Evolutionary conservation across 1,140 invertebrate genomes (phyloP).

Genomic region (Aphaenogaster rudis): DNA sequence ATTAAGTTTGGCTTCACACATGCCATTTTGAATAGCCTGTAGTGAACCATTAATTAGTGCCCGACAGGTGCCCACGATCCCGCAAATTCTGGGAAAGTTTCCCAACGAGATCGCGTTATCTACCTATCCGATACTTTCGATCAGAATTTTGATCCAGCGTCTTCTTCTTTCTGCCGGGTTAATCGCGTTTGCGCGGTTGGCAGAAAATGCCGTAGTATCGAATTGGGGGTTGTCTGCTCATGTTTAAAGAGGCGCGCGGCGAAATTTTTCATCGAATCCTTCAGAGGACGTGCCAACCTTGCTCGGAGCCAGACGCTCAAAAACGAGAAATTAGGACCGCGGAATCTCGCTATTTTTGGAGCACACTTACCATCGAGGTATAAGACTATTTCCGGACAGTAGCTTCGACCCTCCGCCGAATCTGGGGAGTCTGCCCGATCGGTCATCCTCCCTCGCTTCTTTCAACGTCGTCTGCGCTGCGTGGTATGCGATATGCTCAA

Average conservation of each 20-base stretch:
- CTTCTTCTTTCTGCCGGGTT: neutral
- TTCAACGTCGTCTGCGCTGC: constrained; percentile 55
- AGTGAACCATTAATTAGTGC: constrained; percentile 14
- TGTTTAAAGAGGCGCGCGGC: neutral
- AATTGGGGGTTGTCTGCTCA: neutral
- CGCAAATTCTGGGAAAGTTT: constrained; percentile 34
- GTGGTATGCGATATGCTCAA: constrained; percentile 24
- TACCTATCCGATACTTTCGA: neutral
- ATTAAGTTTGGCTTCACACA: constrained; percentile 49
- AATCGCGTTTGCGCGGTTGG: constrained; percentile 1
- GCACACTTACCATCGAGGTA: constrained; percentile 68
- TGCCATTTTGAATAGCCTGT: constrained; percentile 34
- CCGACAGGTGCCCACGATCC: constrained; percentile 36
- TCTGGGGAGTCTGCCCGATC: constrained; percentile 67
- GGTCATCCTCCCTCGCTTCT: constrained; percentile 75
- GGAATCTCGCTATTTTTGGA: constrained; percentile 73
- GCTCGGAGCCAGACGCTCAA: constrained; percentile 64
- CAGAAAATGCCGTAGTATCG: neutral
- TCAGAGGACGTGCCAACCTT: constrained; percentile 65
- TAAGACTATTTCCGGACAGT: constrained; percentile 73
- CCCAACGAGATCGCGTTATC: neutral
- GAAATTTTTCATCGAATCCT: constrained; percentile 21
- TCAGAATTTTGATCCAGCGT: neutral
- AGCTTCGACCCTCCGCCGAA: constrained; percentile 71
- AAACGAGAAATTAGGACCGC: constrained; percentile 68